Conservation (phyloP, 2,888 invertebrate genomes). For the Carterocephalus palaemon region DNA sequence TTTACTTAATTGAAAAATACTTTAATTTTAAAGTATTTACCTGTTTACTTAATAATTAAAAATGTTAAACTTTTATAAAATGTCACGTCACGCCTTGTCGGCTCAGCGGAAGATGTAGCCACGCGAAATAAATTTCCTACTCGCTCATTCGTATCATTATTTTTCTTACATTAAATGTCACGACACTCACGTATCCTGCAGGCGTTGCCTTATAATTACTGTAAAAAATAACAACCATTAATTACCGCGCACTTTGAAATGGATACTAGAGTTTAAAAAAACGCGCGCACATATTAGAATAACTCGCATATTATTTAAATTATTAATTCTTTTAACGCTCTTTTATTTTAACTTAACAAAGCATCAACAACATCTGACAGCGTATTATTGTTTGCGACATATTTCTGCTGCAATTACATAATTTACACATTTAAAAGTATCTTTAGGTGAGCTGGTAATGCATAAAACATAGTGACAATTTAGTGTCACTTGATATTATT, state of each 20-base stretch:
- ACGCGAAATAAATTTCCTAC: not conserved
- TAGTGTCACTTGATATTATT: no score
- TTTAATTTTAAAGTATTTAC: no score
- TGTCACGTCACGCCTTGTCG: not conserved
- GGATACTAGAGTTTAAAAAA: constrained; percentile 13
- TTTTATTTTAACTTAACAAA: no score
- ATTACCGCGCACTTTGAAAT: constrained; percentile 18
- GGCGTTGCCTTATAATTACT: constrained; percentile 13
- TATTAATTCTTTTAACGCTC: no score
- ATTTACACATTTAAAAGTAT: no score
- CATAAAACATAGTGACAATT: no score
- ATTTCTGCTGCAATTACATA: no score
- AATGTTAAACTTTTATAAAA: not conserved
- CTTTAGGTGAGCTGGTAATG: no score
- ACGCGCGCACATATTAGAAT: not conserved
- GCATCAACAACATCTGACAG: no score
- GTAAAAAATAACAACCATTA: constrained; percentile 16
- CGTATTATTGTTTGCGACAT: no score
- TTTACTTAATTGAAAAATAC: no score
- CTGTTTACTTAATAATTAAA: no score
- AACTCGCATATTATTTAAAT: not conserved
- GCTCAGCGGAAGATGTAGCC: constrained; percentile 12
- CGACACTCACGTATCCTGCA: constrained; percentile 1
- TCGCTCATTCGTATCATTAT: constrained; percentile 13
- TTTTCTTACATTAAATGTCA: constrained; percentile 19